Evolutionary conservation across 2,113 vertebrate genomes (phyloP), one percentile per base, ranked within the genome.

Genomic region (Scortum barcoo): DNA sequence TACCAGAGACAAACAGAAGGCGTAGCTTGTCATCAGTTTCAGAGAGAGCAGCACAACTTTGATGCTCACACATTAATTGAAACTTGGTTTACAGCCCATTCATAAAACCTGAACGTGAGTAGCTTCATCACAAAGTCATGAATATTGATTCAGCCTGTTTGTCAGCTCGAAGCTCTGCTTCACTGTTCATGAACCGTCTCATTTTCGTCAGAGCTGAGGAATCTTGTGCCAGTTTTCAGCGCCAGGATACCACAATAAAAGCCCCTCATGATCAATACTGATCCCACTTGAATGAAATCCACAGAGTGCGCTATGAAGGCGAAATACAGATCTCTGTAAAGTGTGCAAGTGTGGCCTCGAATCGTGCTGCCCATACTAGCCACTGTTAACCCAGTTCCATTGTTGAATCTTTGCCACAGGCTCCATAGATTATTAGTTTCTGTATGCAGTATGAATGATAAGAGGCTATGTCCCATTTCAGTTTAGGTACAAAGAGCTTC

Each of bases 371-470:
- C 82, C 84, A 87, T 81, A 50, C 86, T 51, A 58, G 72, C 82
- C 86, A 73, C 79, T 56, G 83, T 82, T 93, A 93, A 92, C 93
- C 89, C 86, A 91, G 61, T 92, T 93, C 86, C 84, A 88, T 86
- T 90, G 88, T 91, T 28, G 80, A 81, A 81, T 66, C 82, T 89
- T 86, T 84, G 91, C 91, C 91, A 89, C 83, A n/a, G 91, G 90
- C 84, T 73, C 81, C 78, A 72, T 78, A 79, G 86, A 89, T 92
- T 90, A 92, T 92, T 92, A 87, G 83, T 89, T 88, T 81, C 82
- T 81, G 86, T 87, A 83, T 86, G 90, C 68, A 42, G 74, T 16
- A 62, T 76, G 87, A 92, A 90, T 91, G 87, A 91, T 87, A 90
- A 90, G 86, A 86, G 70, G 57, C 80, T 65, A 30, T 78, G 81